Base-by-base conservation (phyloP, 2,113 vertebrate genomes). In the Tachysurus fulvidraco region DNA sequence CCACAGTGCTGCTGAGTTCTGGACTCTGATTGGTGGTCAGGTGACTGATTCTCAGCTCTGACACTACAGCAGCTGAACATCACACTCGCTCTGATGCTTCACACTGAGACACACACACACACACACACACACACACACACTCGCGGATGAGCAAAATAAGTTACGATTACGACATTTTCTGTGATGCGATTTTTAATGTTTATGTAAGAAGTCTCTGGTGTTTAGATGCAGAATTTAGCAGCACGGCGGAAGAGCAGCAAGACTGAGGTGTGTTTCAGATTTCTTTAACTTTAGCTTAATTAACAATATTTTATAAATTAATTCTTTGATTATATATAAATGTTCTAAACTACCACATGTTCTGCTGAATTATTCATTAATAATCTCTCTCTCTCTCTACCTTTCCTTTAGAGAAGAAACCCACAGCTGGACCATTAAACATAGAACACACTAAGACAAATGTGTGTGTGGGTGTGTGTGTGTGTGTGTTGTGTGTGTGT, bases 341-440 rank as follows among this genome's bases (percentile, higher is more conserved):
- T 1, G 65, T 69, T 67, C 65, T 36, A 36, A 69, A 36, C 28
- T 36, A 28, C 28, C 28, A 17, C 5, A 73, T n/a, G 13, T 46
- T 79, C 46, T 0, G 1, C 55, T 79, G 12, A 57, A 73, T 59
- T 14, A 79, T 67, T 71, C 25, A 46, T 23, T 52, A 44, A 4
- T 65, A 64, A 44, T 88, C 64, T 50, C 65, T 17, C 30, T 69
- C 67, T 2, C 67, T 8, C 67, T 69, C 16, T 76, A 86, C 83
- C 81, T 85, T 69, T 85, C 71, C 54, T 69, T 59, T 44, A 82
- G 54, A 86, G 79, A 52, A 82, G 36, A 74, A 16, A 77, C n/a
- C 11, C 62, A 73, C 86, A 73, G 60, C 81, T 85, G 74, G 78
- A 23, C 71, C 60, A 60, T 84, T 89, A 87, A 79, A 85, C 59